phyloP scores from a whole-genome alignment of 2,888 invertebrate genomes.

The Formica aserva region DNA sequence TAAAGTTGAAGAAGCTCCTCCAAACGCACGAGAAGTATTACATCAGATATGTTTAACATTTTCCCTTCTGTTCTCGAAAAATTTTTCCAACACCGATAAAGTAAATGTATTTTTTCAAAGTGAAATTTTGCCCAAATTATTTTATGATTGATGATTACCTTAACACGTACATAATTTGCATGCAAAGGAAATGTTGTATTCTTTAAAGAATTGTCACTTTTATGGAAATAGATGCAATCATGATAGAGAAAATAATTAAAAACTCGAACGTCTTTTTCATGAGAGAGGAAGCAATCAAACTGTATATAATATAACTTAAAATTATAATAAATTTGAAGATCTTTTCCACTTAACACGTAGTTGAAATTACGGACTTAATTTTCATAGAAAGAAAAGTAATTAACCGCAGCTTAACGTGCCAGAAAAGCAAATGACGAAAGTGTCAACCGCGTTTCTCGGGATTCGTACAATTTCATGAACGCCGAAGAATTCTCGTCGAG shows the following conservation, averaged over 20 bases:
- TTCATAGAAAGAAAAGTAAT: background rate
- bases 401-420: background rate
- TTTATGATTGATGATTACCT: background rate
- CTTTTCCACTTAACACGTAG: background rate
- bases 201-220: background rate
- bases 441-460: slow-evolving; percentile 51
- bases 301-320: background rate
- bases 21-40: background rate
- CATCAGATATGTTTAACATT: background rate
- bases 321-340: background rate
- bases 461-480: slow-evolving; percentile 44
- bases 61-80: background rate
- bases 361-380: background rate
- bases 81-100: slow-evolving; percentile 9
- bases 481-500: slow-evolving; percentile 42
- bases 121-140: background rate
- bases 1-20: slow-evolving; percentile 15
- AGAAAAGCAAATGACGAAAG: slow-evolving; percentile 42
- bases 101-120: background rate
- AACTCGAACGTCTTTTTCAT: background rate
- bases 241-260: background rate
- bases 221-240: background rate
- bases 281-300: background rate
- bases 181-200: background rate
- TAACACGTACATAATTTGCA: background rate